Percentiles rank a stretch among this genome's conserved stretches.
Conservation (phyloP, 2,888 invertebrate species). For the Bembecia ichneumoniformis region DNA sequence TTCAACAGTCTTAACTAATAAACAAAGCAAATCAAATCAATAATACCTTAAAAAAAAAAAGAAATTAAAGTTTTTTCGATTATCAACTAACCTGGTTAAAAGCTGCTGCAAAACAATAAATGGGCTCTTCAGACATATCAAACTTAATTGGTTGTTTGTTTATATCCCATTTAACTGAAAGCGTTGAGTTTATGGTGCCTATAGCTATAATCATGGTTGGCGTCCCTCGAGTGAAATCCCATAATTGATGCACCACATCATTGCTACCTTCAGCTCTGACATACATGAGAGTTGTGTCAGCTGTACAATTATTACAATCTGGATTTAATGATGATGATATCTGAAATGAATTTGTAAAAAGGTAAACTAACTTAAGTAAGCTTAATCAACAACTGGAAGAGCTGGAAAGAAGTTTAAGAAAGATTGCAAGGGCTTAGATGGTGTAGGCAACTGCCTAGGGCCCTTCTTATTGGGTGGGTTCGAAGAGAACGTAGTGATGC, state of each 20-base stretch:
- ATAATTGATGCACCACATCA: constrained; percentile 77
- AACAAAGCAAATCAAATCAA: too few relatives aligned
- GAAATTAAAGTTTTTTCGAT: too few relatives aligned
- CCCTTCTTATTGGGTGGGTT: too few relatives aligned
- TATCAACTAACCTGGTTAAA: constrained; percentile 30
- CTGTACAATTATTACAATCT: constrained; percentile 35
- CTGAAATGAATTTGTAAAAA: constrained; percentile 24
- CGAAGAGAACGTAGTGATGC: too few relatives aligned
- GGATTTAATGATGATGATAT: constrained; percentile 46
- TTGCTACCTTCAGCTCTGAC: constrained; percentile 67
- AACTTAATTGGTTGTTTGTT: constrained; percentile 35
- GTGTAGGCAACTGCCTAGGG: too few relatives aligned
- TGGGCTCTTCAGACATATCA: constrained; percentile 49
- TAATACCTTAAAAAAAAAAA: too few relatives aligned
- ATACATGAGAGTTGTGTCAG: constrained; percentile 57
- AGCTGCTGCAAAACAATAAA: constrained; percentile 73
- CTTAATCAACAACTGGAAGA: too few relatives aligned
- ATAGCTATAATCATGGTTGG: constrained; percentile 73
- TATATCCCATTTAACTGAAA: constrained; percentile 65
- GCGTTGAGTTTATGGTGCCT: constrained; percentile 49
- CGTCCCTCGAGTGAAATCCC: constrained; percentile 73
- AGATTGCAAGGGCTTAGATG: too few relatives aligned
- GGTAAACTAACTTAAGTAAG: background rate
- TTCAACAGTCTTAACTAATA: too few relatives aligned
- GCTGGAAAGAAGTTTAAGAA: too few relatives aligned